Base-by-base conservation (phyloP, 2,888 invertebrate species). In the Nowickia ferox region DNA sequence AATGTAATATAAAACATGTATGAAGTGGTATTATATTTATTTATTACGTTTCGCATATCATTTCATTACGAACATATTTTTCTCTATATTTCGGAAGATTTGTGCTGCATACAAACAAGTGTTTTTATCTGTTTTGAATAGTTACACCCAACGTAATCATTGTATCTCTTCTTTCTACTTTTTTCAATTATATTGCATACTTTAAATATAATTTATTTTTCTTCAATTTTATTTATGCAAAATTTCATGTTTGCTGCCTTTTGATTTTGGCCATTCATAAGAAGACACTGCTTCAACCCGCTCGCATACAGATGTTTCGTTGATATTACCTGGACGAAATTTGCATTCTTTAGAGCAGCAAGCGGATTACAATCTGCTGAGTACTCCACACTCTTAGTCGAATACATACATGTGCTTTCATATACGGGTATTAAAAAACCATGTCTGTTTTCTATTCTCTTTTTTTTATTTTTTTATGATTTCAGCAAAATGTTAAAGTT, bases 101-200 rank as follows among this genome's bases (percentile, higher is more conserved):
- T 65, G 15, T 44, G n/a, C 42, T 22, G 22, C n/a, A 75, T 63
- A 42, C 44, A 19, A 17, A 44, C 38, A 63, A 79, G 55, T 63
- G 55, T 13, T 46, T 79, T 46, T 19, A 17, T 79, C 53, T 79
- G 79, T 44, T 53, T 61, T 79, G 71, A 53, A 79, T 63, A 55
- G 71, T 71, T 55, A 13, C 9, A 9, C n/a, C n/a, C 53, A 46
- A 38, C 19, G 10, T 15, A 5, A 19, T 10, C 5, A 9, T 53
- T 51, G 4, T n/a, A 30, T n/a, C 8, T 10, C 9, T 11, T n/a
- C 19, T 61, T 40, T 19, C 8, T n/a, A 8, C 42, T 22, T 38
- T 46, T 55, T 44, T 53, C 10, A 13, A 17, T 55, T 30, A 15
- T 10, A 53, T 55, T 76, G 30, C 30, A 30, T 30, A 30, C 44